A percentile compares a stretch with the other conserved stretches of the same genome.
Evolutionary conservation across 2,888 invertebrate species (phyloP).

Genomic region (Caenorhabditis becei): DNA sequence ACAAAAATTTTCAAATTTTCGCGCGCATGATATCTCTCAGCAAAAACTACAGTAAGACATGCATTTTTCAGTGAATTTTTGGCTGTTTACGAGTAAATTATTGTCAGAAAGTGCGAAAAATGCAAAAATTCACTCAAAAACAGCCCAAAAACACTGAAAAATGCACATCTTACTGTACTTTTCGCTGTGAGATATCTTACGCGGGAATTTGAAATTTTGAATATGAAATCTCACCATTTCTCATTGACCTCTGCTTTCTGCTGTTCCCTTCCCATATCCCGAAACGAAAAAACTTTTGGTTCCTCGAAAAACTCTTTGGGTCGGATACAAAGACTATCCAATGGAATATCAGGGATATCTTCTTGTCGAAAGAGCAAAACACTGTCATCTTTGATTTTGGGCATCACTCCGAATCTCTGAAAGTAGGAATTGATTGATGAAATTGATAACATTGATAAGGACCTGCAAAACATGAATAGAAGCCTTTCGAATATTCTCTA

Average conservation of each 20-base stretch:
- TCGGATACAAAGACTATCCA: conserved; percentile 64
- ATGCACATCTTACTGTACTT: no score
- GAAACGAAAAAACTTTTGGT: conserved; percentile 67
- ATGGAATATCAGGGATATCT: conserved; percentile 69
- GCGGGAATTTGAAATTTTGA: no score
- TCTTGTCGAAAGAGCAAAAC: conserved; percentile 48
- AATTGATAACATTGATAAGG: no score
- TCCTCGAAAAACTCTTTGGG: conserved; percentile 74
- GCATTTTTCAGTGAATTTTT: no score
- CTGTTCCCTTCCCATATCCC: conserved; percentile 64
- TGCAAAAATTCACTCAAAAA: no score
- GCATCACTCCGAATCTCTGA: conserved; percentile 71
- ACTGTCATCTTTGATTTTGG: conserved; percentile 69
- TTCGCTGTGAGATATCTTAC: no score
- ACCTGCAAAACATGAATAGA: conserved; percentile 72
- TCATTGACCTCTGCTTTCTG: conserved; percentile 66
- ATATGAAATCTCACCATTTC: conserved; percentile 76
- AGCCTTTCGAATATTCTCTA: conserved; percentile 77
- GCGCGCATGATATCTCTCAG: no score
- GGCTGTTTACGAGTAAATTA: no score
- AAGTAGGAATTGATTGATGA: not conserved
- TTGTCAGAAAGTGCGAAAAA: no score
- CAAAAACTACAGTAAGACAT: no score
- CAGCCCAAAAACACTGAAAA: no score
- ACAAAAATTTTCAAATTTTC: no score